These are phyloP conservation scores for Sarcophaga peregrina DNA, from an alignment of 1,140 invertebrate genomes.

Conservation along the genomic window DNA sequence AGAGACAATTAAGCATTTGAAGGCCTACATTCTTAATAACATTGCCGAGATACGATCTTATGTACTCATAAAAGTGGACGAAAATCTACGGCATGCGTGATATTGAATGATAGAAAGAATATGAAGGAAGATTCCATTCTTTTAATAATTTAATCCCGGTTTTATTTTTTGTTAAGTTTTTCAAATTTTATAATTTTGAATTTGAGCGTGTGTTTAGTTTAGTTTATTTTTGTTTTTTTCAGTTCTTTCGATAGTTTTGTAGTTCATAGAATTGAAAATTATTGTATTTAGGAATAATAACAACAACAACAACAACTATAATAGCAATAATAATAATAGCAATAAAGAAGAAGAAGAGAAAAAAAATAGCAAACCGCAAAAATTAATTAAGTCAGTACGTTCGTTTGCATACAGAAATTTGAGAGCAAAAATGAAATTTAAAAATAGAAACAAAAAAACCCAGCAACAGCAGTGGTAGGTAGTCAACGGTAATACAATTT, in stretches of 20 bases:
- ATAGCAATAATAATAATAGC: background rate
- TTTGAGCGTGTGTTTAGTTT: background rate
- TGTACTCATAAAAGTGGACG: no score
- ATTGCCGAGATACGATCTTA: no score
- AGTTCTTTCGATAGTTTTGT: no score
- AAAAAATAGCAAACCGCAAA: background rate
- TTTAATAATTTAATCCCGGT: no score
- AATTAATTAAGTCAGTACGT: slow-evolving; percentile 17
- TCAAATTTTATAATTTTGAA: background rate
- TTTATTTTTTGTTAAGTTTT: background rate
- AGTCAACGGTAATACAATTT: no score
- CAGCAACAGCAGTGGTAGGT: no score
- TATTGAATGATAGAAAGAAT: no score
- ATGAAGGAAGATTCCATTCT: no score
- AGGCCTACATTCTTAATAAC: no score
- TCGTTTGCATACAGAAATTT: no score
- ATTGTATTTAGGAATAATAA: background rate
- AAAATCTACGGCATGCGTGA: no score
- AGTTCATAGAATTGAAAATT: background rate
- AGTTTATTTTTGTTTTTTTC: background rate
- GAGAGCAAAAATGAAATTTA: background rate
- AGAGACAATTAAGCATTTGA: no score
- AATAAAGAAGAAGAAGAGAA: background rate
- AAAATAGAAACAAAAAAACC: background rate
- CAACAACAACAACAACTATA: background rate